Conservation (phyloP, 2,797 vertebrate genomes). For the Thunnus albacares region DNA sequence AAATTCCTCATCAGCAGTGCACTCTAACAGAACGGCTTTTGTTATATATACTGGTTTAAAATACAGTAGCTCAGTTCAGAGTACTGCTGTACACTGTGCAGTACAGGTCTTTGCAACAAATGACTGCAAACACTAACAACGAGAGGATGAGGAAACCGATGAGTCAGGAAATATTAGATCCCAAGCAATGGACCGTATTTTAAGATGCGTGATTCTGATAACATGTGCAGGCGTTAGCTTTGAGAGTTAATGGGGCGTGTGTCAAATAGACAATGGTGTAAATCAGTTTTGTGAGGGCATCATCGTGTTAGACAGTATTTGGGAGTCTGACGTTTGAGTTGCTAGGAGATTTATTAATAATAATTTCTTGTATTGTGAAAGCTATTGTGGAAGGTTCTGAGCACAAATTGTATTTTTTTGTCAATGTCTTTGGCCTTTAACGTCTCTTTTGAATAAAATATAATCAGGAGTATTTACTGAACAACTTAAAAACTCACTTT, state of each 20-base stretch:
- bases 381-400: too few relatives aligned
- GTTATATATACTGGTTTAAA: not conserved
- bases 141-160: not conserved
- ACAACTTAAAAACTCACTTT: not conserved
- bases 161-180: not conserved
- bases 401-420: not conserved
- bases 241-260: not conserved
- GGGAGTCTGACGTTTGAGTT: not conserved
- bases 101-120: not conserved
- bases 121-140: not conserved
- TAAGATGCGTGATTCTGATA: not conserved
- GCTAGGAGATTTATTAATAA: not conserved
- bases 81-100: not conserved
- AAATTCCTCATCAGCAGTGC: not conserved
- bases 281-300: not conserved
- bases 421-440: not conserved
- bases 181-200: not conserved
- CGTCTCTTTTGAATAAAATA: not conserved
- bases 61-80: not conserved
- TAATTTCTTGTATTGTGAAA: not conserved
- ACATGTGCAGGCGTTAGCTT: not conserved
- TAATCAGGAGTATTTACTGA: not conserved
- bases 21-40: not conserved
- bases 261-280: not conserved
- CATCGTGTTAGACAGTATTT: not conserved